A percentile compares a stretch with the other conserved stretches of the same genome.
Conservation (phyloP, 2,797 vertebrate genomes). For the Buceros bicornis region DNA sequence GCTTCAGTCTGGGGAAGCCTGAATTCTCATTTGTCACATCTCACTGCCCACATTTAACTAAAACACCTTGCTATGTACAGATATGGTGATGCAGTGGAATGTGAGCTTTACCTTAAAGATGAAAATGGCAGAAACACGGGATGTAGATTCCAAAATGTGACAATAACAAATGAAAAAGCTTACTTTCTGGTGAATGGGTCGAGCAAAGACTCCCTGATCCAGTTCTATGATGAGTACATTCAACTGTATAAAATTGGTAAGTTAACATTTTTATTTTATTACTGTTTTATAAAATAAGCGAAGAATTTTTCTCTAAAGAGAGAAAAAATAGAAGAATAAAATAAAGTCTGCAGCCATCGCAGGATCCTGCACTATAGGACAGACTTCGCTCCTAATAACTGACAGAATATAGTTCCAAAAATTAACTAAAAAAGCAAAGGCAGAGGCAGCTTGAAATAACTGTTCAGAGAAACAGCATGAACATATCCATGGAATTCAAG, state of each 20-base stretch:
- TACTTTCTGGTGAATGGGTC: conserved; percentile 25
- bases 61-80: not conserved
- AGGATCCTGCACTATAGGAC: not conserved
- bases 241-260: not conserved
- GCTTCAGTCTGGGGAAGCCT: not conserved
- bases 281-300: not conserved
- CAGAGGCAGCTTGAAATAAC: not conserved
- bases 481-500: not conserved
- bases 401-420: not conserved
- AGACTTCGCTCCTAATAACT: not conserved
- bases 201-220: not conserved
- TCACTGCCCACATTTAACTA: not conserved
- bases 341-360: not conserved
- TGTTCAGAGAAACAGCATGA: not conserved
- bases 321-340: not conserved
- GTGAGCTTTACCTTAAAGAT: conserved; percentile 29
- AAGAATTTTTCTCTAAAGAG: not conserved
- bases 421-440: not conserved
- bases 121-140: not conserved
- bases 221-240: not conserved
- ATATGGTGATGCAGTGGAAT: accelerated
- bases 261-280: not conserved
- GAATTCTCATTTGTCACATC: not conserved
- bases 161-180: accelerated
- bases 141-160: conserved; percentile 54